Conservation (phyloP, 2,113 vertebrate species). For the Heliornis fulica region DNA sequence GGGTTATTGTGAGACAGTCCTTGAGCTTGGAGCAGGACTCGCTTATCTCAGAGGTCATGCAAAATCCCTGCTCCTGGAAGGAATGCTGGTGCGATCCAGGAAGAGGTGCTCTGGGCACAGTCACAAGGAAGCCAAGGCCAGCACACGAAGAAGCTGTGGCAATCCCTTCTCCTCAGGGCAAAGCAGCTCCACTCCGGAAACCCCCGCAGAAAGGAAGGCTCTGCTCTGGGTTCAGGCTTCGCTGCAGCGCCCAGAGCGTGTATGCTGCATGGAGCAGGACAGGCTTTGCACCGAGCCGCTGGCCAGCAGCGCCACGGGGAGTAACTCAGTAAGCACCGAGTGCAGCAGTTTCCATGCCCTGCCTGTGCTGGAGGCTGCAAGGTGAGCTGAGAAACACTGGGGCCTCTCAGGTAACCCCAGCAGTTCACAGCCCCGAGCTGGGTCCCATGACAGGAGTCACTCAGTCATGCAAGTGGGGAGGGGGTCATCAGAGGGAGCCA, state of each 20-base stretch:
- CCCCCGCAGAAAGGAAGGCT: rapidly evolving
- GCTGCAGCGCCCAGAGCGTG: neutral
- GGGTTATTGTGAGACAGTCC: neutral
- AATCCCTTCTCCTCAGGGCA: neutral
- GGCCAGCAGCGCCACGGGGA: neutral
- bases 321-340: neutral
- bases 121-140: neutral
- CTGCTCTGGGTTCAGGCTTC: neutral
- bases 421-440: neutral
- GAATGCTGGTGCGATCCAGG: neutral
- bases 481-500: neutral
- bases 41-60: neutral
- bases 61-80: neutral
- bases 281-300: neutral
- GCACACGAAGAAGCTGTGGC: neutral
- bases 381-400: neutral
- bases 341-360: slow-evolving; percentile 36
- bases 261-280: rapidly evolving
- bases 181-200: neutral
- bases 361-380: neutral
- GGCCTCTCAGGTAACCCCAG: slow-evolving; percentile 31
- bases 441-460: neutral
- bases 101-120: neutral
- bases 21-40: neutral
- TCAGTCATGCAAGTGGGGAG: neutral